Conservation (phyloP, 2,797 vertebrate genomes). For the Lemur catta region DNA sequence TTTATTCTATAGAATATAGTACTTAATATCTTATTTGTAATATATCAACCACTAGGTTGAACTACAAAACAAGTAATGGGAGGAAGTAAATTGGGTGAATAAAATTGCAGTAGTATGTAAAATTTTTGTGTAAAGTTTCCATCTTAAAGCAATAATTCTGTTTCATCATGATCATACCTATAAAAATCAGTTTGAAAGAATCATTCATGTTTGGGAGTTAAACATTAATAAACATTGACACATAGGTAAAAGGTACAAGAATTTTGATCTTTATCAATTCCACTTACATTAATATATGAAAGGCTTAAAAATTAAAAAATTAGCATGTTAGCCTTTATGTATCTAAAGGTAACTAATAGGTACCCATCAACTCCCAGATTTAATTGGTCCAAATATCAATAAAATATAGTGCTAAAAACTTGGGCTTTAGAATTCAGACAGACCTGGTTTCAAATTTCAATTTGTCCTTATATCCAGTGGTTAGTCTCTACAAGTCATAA, state of each 20-base stretch:
- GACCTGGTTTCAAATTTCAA: background rate
- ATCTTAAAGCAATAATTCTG: background rate
- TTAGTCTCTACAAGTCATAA: background rate
- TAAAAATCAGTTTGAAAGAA: background rate
- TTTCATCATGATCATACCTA: background rate
- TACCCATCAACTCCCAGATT: background rate
- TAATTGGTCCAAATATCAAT: background rate
- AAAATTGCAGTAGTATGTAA: background rate
- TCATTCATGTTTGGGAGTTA: background rate
- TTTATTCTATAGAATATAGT: background rate
- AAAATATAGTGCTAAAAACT: background rate
- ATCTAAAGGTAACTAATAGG: background rate
- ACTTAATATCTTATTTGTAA: background rate
- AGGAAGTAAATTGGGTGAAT: background rate
- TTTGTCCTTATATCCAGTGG: background rate
- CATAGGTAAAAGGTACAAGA: background rate
- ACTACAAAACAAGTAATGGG: background rate
- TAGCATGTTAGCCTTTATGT: background rate
- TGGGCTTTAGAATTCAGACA: background rate
- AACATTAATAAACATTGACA: background rate
- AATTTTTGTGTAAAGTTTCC: background rate
- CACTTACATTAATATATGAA: background rate
- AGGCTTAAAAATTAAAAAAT: background rate
- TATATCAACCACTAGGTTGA: background rate
- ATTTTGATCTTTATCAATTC: background rate